These are phyloP conservation scores for Anniella stebbinsi DNA, from an alignment of 2,797 vertebrate genomes.

Conservation along the genomic window DNA sequence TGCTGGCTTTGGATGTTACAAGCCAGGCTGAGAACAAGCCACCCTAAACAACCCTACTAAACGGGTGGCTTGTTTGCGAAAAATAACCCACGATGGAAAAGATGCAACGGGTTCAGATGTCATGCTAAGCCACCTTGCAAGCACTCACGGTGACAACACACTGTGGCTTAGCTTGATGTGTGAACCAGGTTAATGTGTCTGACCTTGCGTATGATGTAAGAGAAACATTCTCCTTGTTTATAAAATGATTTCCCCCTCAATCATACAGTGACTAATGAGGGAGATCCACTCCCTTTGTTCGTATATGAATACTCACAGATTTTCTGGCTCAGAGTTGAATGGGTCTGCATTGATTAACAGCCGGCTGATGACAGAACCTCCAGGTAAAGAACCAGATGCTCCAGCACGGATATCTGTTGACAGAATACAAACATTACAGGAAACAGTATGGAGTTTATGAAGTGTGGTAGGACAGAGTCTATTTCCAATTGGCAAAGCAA, in stretches of 20 bases:
- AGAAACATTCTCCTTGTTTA: neutral
- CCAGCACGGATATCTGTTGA: conserved; percentile 84
- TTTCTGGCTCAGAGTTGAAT: conserved; percentile 92
- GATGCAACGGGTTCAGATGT: no score
- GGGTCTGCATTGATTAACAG: conserved; percentile 93
- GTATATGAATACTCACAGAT: conserved; percentile 85
- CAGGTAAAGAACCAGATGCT: conserved; percentile 90
- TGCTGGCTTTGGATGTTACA: no score
- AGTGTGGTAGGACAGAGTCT: neutral
- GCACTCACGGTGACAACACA: neutral
- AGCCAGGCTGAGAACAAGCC: no score
- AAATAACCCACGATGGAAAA: no score
- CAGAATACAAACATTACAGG: conserved; percentile 25
- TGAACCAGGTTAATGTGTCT: neutral
- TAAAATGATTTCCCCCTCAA: neutral
- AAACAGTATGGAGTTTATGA: neutral
- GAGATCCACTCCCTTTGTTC: neutral
- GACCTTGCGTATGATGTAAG: neutral
- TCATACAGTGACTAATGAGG: neutral
- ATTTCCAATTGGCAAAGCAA: conserved; percentile 30
- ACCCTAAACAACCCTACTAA: no score
- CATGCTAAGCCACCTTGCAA: no score
- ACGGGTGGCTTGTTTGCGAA: no score
- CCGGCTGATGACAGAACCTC: conserved; percentile 91
- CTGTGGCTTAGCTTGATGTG: no score